A percentile compares a stretch with the other conserved stretches of the same genome.
These are phyloP conservation scores for Odontocerum albicorne DNA, from an alignment of 2,888 invertebrate genomes.

Conservation along the genomic window DNA sequence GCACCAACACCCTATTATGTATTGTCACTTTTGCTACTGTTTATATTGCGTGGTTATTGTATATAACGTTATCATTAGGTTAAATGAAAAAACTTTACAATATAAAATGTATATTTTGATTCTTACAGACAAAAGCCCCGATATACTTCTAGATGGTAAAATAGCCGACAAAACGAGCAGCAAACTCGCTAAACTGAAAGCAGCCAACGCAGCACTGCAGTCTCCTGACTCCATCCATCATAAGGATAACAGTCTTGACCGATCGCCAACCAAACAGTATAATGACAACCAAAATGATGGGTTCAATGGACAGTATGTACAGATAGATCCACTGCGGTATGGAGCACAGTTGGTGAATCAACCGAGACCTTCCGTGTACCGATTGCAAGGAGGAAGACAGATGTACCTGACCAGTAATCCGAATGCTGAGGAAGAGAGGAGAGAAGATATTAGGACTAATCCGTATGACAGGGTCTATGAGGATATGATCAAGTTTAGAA, in stretches of 20 bases:
- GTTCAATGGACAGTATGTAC: conserved; percentile 32
- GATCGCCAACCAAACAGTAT: conserved; percentile 1
- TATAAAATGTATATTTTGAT: background rate
- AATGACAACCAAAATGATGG: conserved; percentile 6
- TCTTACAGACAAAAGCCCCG: conserved; percentile 54
- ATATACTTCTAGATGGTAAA: conserved; percentile 55
- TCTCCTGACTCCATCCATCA: conserved; percentile 4
- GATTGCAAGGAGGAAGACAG: conserved; percentile 14
- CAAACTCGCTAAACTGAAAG: conserved; percentile 23
- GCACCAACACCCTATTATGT: too few relatives aligned
- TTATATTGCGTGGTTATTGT: too few relatives aligned
- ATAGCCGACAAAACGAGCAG: conserved; percentile 47
- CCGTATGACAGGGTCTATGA: conserved; percentile 55
- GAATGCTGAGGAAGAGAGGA: conserved; percentile 10
- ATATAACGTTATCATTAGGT: background rate
- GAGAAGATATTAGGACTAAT: conserved; percentile 37
- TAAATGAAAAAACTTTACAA: background rate
- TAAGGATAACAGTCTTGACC: background rate
- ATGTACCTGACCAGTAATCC: conserved; percentile 20
- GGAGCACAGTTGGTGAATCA: conserved; percentile 26
- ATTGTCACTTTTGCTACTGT: too few relatives aligned
- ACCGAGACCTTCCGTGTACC: conserved; percentile 19
- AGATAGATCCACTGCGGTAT: conserved; percentile 31
- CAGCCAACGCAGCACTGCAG: conserved; percentile 14
- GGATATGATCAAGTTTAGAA: conserved; percentile 58